Evolutionary conservation across 1,140 invertebrate species (phyloP).

Genomic region (Heliconius nattereri): DNA sequence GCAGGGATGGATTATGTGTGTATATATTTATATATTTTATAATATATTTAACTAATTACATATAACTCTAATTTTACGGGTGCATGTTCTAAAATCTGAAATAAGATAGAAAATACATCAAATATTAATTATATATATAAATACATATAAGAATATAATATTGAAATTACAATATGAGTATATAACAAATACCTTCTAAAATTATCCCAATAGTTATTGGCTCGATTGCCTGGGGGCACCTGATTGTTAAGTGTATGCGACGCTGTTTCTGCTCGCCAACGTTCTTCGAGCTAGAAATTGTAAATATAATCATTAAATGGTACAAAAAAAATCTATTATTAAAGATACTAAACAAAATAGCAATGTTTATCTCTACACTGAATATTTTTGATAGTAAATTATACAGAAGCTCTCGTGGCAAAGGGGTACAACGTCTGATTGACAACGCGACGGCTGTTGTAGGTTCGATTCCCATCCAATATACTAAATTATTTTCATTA

Average conservation of each 20-base stretch:
- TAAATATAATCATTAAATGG: slow-evolving; percentile 8
- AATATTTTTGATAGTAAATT: no score
- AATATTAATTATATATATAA: slow-evolving; percentile 26
- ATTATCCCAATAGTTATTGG: slow-evolving; percentile 96
- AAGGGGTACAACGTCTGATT: no score
- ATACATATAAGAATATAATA: slow-evolving; percentile 23
- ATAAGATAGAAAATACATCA: slow-evolving; percentile 57
- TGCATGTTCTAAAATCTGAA: slow-evolving; percentile 71
- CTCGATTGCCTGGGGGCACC: slow-evolving; percentile 91
- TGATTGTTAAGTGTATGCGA: slow-evolving; percentile 89
- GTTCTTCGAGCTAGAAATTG: slow-evolving; percentile 66
- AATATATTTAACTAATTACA: slow-evolving; percentile 42
- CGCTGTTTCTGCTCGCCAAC: slow-evolving; percentile 71
- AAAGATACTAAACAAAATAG: no score
- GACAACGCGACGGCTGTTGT: no score
- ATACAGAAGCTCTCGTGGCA: no score
- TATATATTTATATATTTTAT: slow-evolving; percentile 48
- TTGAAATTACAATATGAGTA: not conserved
- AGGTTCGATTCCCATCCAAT: no score
- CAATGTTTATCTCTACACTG: no score
- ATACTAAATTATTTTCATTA: no score
- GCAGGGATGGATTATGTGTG: slow-evolving; percentile 44
- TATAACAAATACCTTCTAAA: slow-evolving; percentile 86
- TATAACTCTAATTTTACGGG: slow-evolving; percentile 36
- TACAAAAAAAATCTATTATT: no score